phyloP scores from a whole-genome alignment of 2,888 invertebrate genomes.

The Cerceris rybyensis region DNA sequence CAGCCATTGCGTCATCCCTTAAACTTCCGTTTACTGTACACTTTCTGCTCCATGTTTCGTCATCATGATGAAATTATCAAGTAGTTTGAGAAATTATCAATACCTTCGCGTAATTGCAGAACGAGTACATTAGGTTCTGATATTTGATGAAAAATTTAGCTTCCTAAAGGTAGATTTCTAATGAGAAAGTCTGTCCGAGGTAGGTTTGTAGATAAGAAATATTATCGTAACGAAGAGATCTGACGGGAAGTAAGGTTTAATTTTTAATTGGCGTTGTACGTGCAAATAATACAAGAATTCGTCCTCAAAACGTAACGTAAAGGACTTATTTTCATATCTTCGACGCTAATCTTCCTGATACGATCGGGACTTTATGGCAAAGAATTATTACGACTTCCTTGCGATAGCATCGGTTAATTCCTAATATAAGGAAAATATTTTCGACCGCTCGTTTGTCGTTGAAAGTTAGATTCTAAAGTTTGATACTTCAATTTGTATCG shows the following conservation, averaged over 20 bases:
- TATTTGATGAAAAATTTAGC: not conserved
- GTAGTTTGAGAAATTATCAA: not conserved
- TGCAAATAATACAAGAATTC: no score
- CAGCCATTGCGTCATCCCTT: slow-evolving; percentile 58
- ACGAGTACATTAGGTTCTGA: no score
- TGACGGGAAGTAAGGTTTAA: no score
- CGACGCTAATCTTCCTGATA: not conserved
- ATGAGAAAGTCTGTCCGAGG: no score
- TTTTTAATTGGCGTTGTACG: no score
- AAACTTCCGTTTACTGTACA: slow-evolving; percentile 7
- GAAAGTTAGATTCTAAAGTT: not conserved
- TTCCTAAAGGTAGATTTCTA: not conserved
- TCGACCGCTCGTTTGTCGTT: not conserved
- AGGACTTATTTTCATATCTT: no score
- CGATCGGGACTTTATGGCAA: not conserved
- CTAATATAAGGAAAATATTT: not conserved
- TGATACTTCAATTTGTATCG: no score
- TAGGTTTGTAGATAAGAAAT: no score
- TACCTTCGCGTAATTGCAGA: not conserved
- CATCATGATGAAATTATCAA: slow-evolving; percentile 12
- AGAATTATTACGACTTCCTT: not conserved
- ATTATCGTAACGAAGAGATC: no score
- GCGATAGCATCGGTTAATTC: not conserved
- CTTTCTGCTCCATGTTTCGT: slow-evolving; percentile 21
- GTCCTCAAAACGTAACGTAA: no score